phyloP scores from a whole-genome alignment of 2,113 vertebrate species.

The Erythrocercus mccallii region DNA sequence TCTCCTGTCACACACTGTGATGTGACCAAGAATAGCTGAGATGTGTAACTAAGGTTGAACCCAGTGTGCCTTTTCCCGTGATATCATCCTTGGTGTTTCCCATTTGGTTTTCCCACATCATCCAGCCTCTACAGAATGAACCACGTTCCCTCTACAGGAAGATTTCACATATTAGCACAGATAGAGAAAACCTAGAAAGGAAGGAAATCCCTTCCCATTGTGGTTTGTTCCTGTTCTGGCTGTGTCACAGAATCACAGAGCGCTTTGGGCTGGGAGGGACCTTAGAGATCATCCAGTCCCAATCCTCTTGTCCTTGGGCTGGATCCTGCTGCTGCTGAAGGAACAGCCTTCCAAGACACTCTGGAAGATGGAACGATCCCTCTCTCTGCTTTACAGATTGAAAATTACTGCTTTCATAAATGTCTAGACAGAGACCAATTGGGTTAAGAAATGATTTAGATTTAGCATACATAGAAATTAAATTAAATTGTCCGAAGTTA shows the following conservation, averaged over 20 bases:
- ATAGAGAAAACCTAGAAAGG: background rate
- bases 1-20: background rate
- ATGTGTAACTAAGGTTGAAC: background rate
- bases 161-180: background rate
- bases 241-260: background rate
- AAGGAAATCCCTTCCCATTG: background rate
- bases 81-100: background rate
- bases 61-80: background rate
- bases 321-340: background rate
- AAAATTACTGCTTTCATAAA: background rate
- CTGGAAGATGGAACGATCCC: background rate
- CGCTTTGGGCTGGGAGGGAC: background rate
- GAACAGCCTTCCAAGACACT: background rate
- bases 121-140: background rate
- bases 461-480: background rate
- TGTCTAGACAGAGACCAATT: background rate
- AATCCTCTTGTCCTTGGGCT: background rate
- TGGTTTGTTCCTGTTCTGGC: background rate
- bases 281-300: background rate
- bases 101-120: background rate
- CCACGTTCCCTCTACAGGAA: background rate
- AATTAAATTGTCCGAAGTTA: background rate
- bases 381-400: background rate
- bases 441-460: background rate
- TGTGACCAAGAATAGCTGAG: background rate